These are phyloP conservation scores for Idris sp. DNA, from an alignment of 1,140 invertebrate species.

Conservation along the genomic window DNA sequence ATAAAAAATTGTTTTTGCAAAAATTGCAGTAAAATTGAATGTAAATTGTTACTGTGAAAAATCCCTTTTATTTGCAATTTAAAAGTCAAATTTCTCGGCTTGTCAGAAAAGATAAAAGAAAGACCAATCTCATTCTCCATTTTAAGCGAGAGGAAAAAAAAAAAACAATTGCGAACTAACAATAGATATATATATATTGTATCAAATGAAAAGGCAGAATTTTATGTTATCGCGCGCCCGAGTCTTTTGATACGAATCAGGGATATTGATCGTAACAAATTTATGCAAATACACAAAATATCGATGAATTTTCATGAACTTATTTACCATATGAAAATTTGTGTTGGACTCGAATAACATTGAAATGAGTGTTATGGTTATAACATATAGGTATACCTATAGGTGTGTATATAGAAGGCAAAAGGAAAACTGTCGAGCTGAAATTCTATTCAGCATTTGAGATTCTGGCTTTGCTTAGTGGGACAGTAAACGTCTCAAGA, in stretches of 20 bases:
- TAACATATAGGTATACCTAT: too few species aligned
- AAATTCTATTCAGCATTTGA: slow-evolving; percentile 20
- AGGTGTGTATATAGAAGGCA: background rate
- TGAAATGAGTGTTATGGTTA: slow-evolving; percentile 41
- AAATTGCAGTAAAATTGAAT: too few species aligned
- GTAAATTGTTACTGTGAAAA: too few species aligned
- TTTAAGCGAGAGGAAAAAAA: too few species aligned
- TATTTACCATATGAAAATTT: slow-evolving; percentile 45
- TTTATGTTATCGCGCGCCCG: slow-evolving; percentile 8
- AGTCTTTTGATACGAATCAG: slow-evolving; percentile 16
- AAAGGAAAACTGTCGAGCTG: background rate
- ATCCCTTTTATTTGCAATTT: too few species aligned
- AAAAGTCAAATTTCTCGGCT: too few species aligned
- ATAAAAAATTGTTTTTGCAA: too few species aligned
- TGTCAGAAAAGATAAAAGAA: too few species aligned
- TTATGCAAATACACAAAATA: slow-evolving; percentile 22
- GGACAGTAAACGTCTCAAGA: slow-evolving; percentile 12
- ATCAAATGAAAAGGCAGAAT: slow-evolving; percentile 18
- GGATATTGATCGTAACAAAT: slow-evolving; percentile 36
- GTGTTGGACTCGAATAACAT: slow-evolving; percentile 37
- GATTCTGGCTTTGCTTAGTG: slow-evolving; percentile 7
- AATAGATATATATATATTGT: too few species aligned
- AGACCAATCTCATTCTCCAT: too few species aligned
- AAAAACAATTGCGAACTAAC: too few species aligned
- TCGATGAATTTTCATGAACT: slow-evolving; percentile 44